Evolutionary conservation across 2,113 vertebrate species (phyloP), one percentile per base, ranked within the genome.

Genomic region (Xiphophorus hellerii): DNA sequence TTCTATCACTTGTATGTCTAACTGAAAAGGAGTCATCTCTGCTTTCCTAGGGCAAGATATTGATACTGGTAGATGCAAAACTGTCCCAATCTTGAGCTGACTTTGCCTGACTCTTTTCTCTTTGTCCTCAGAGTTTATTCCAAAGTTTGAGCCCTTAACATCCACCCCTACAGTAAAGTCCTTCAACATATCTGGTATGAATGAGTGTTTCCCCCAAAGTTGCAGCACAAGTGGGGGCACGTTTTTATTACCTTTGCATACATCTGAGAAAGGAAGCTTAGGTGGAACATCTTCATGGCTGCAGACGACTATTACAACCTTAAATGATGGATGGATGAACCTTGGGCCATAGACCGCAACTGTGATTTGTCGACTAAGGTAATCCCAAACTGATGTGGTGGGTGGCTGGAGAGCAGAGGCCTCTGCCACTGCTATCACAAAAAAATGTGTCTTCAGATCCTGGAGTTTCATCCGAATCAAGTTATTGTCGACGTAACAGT

Each of bases 301-400:
- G 76, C 96, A 97, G 63, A 98, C 82, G 22, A 95, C 94, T 78
- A 97, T 90, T 74, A 98, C 90, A 27, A 92, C 90, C 76, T 97
- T 98, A 84, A 99, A 97, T 69, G 94, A 96, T 4, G 97, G 97
- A 83, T 99, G 98, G 80, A 98, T 96, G 82, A 96, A 94, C 87
- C 96, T 97, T 75, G 97, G 98, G 48, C 98, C 98, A 84, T 98
- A 99, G 87, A 98, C 90, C 44, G 96, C 97, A 27, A 98, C 67
- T 0, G 96, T 97, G 42, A 95, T 87, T n/a, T 87, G 94, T 78
- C 96, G 96, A 2, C 97, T 95, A 75, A 87, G 93, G 88, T 94
- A 94, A 89, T 95, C 94, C 94, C 94, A 95, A 3, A 95, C 90
- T 17, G 94, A 96, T 42, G 88, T 93, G 60, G 94, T 94, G 77